Conservation (phyloP, 2,888 invertebrate species). For the Leptopterna dolabrata region DNA sequence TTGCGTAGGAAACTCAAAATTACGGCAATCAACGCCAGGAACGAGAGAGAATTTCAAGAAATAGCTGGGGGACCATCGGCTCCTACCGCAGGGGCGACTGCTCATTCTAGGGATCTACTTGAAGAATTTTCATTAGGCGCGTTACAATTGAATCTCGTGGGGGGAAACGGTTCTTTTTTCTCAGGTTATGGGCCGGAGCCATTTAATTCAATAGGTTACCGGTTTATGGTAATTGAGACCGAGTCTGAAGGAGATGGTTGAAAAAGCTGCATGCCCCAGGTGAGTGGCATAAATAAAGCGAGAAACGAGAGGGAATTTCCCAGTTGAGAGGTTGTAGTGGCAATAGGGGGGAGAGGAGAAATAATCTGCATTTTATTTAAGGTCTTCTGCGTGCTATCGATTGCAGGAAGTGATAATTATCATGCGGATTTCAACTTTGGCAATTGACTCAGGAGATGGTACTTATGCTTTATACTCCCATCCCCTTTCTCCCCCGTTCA, state of each 20-base stretch:
- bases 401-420: too few species aligned
- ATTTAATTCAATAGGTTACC: conserved; percentile 47
- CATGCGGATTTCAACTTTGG: too few species aligned
- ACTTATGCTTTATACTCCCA: too few species aligned
- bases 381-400: background rate
- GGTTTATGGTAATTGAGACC: conserved; percentile 39
- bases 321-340: background rate
- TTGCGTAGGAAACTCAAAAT: too few species aligned
- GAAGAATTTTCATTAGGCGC: conserved; percentile 8
- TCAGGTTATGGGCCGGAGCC: background rate
- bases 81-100: too few species aligned
- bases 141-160: background rate
- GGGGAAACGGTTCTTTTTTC: background rate
- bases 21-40: too few species aligned
- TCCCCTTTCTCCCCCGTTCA: too few species aligned
- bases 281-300: conserved; percentile 30
- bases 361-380: background rate
- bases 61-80: too few species aligned
- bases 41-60: too few species aligned
- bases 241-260: background rate
- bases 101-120: background rate
- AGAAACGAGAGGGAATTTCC: background rate
- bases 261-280: conserved; percentile 36
- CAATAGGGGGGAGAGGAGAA: background rate
- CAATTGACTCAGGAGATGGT: too few species aligned